Conservation (phyloP, 2,888 invertebrate genomes). For the Liopterus haemorrhoidalis region DNA sequence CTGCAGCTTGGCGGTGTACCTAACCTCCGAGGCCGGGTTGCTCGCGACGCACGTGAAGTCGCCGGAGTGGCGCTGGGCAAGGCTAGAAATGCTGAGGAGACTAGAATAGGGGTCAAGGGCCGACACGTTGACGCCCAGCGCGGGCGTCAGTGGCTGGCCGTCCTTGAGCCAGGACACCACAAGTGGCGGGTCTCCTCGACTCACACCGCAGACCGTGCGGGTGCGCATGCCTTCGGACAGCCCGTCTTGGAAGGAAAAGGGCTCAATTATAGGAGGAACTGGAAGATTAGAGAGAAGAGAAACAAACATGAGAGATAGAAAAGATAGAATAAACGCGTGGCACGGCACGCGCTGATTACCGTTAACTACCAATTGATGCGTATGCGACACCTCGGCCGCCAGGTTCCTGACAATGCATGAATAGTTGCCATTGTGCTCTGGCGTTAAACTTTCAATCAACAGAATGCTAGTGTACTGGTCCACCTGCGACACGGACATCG, state of each 20-base stretch:
- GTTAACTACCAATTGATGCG: conserved; percentile 69
- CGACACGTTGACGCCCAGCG: conserved; percentile 63
- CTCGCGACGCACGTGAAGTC: conserved; percentile 73
- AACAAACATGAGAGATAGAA: conserved; percentile 56
- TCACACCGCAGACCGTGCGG: conserved; percentile 73
- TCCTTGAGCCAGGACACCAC: conserved; percentile 79
- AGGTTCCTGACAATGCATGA: conserved; percentile 67
- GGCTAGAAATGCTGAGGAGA: conserved; percentile 70
- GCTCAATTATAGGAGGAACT: conserved; percentile 82
- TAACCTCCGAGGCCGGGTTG: conserved; percentile 72
- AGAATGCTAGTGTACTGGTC: conserved; percentile 73
- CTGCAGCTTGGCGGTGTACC: conserved; percentile 72
- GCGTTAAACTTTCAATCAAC: conserved; percentile 68
- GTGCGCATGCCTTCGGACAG: conserved; percentile 77
- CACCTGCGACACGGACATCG: conserved; percentile 61
- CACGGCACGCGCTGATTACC: conserved; percentile 57
- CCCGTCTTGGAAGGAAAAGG: conserved; percentile 78
- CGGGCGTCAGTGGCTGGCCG: conserved; percentile 61
- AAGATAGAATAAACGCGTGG: conserved; percentile 46
- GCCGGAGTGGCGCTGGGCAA: conserved; percentile 68
- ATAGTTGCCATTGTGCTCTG: conserved; percentile 73
- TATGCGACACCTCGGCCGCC: conserved; percentile 67
- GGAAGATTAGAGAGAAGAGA: conserved; percentile 48
- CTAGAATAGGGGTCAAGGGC: conserved; percentile 71
- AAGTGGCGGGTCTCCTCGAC: conserved; percentile 73